Evolutionary conservation across 2,888 invertebrate genomes (phyloP), one percentile per base, ranked within the genome.

Genomic region (Drosophila meridiana): DNA sequence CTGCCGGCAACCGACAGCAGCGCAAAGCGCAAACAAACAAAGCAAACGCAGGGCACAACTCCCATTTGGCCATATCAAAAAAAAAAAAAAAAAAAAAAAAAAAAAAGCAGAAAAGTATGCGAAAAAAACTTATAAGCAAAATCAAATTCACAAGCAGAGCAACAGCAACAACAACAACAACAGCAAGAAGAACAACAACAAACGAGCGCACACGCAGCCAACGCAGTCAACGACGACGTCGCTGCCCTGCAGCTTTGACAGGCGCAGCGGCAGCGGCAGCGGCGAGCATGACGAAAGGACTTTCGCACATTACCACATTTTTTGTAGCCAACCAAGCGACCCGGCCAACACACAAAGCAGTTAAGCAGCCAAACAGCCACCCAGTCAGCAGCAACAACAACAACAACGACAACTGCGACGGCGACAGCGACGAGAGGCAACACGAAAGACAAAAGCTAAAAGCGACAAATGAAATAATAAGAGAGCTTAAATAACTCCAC

Each of bases 241-340:
- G 71, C 78, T 67, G 74, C 64, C 58, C 78, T 71, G 78, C 78
- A 78, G 82, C 52, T 68, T 73, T 82, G 82, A 73, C 82, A 78
- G 65, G 61, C 80, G 76, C 76, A 75, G 66, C 65, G 34, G 56
- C 67, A 32, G 66, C 20, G 36, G 30, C 43, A 11, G 55, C 75
- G 82, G 73, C 56, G 76, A 88, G 87, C 91, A 90, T 91, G 90
- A 90, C 89, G 91, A 89, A 88, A 89, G 91, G 91, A 91, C 89
- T 89, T 87, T 89, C 86, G 91, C 89, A 91, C 86, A 90, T 89
- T 89, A 90, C 90, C 91, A 87, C 90, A 82, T 90, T 87, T 89
- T 87, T 71, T 75, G 75, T 69, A 73, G 73, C 68, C 73, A 83
- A 61, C 83, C 76, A 71, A 83, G 80, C 83, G 78, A 82, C 77